phyloP scores from a whole-genome alignment of 64 coral and sea anemone species.

The Porites lutea region DNA sequence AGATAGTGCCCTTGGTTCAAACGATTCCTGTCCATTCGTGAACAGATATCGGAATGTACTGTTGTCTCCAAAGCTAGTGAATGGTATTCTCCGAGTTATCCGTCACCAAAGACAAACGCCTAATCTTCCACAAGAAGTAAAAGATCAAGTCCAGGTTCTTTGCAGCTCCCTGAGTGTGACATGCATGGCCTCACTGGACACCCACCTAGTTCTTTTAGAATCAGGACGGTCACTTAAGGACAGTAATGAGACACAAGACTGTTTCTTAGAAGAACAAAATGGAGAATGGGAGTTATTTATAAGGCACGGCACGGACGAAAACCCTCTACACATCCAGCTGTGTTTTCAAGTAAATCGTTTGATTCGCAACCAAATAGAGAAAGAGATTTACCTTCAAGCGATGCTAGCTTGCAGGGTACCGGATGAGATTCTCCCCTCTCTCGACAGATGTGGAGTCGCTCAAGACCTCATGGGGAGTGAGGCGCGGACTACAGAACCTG shows the following conservation, averaged over 20 bases:
- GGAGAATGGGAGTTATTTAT: conserved; percentile 81
- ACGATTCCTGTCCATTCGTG: conserved; percentile 70
- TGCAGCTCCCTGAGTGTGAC: conserved; percentile 70
- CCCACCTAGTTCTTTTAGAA: conserved; percentile 84
- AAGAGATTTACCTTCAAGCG: conserved; percentile 96
- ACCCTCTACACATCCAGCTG: conserved; percentile 92
- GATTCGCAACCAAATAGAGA: conserved; percentile 88
- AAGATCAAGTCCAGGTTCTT: conserved; percentile 82
- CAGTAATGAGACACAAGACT: conserved; percentile 88
- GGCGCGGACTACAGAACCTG: conserved; percentile 75
- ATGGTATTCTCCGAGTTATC: conserved; percentile 87
- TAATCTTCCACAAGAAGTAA: conserved; percentile 85
- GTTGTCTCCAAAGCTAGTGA: conserved; percentile 89
- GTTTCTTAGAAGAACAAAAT: conserved; percentile 89
- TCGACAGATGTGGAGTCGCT: conserved; percentile 91
- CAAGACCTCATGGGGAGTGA: conserved; percentile 83
- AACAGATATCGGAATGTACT: conserved; percentile 79
- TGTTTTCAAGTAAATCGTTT: conserved; percentile 93
- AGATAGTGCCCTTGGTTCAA: conserved; percentile 44
- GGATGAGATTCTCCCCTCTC: conserved; percentile 85
- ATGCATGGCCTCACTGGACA: conserved; percentile 89
- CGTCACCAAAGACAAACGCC: conserved; percentile 89
- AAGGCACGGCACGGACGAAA: conserved; percentile 90
- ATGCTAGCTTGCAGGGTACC: conserved; percentile 92
- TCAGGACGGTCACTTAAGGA: conserved; percentile 68